Conservation (phyloP, 2,888 invertebrate genomes). For the Trichogramma dendrolimi region DNA sequence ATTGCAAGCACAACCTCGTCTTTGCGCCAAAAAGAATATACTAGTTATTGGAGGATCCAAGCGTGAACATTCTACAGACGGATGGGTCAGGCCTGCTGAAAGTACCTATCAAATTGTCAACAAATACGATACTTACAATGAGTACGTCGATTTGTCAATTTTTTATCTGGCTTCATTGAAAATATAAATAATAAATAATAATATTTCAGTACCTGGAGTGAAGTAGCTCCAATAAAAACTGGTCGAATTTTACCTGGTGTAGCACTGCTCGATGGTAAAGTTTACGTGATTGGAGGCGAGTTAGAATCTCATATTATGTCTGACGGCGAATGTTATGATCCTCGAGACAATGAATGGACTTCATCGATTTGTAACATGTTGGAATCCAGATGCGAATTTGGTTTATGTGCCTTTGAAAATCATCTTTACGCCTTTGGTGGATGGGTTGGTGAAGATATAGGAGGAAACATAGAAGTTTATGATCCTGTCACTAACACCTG, state of each 20-base stretch:
- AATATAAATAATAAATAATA: background rate
- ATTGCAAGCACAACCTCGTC: slow-evolving; percentile 71
- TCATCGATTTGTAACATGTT: slow-evolving; percentile 59
- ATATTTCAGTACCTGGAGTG: slow-evolving; percentile 68
- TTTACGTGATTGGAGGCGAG: slow-evolving; percentile 90
- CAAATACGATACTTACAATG: slow-evolving; percentile 74
- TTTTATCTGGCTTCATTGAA: background rate
- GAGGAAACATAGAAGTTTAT: slow-evolving; percentile 82
- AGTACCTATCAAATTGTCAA: slow-evolving; percentile 79
- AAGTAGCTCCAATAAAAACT: slow-evolving; percentile 75
- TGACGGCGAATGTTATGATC: slow-evolving; percentile 81
- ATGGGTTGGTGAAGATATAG: slow-evolving; percentile 90
- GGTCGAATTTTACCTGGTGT: slow-evolving; percentile 85
- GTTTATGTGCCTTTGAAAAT: slow-evolving; percentile 78
- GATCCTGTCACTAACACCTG: slow-evolving; percentile 76
- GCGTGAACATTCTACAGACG: slow-evolving; percentile 66
- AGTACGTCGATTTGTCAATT: slow-evolving; percentile 49
- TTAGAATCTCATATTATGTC: slow-evolving; percentile 83
- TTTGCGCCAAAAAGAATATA: slow-evolving; percentile 81
- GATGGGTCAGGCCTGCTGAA: slow-evolving; percentile 73
- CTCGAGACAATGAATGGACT: slow-evolving; percentile 60
- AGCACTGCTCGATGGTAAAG: slow-evolving; percentile 75
- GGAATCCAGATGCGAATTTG: slow-evolving; percentile 85
- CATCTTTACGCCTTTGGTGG: slow-evolving; percentile 85
- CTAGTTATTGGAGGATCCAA: slow-evolving; percentile 86